Evolutionary conservation across 2,113 vertebrate genomes (phyloP).

Genomic region (Atractosteus spatula): DNA sequence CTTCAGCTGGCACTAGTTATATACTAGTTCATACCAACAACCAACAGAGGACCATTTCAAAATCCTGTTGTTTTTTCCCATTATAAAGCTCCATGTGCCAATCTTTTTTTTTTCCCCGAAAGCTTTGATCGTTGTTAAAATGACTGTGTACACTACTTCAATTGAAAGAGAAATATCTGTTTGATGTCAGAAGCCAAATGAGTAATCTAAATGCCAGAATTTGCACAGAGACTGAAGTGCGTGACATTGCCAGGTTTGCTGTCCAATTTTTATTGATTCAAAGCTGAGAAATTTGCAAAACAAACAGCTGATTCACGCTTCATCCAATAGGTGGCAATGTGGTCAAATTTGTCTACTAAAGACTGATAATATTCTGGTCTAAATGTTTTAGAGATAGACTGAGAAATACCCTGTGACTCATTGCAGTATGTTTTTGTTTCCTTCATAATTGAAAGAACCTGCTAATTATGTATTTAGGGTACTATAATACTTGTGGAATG

Average conservation of each 20-base stretch:
- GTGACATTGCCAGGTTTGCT: not conserved
- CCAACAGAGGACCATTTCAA: slow-evolving; percentile 3
- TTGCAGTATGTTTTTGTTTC: too few relatives aligned
- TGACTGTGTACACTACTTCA: not conserved
- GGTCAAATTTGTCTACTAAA: not conserved
- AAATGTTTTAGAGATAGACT: too few relatives aligned
- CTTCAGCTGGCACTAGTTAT: not conserved
- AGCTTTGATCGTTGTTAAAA: not conserved
- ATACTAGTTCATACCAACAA: not conserved
- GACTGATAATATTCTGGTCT: not conserved
- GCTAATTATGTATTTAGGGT: too few relatives aligned
- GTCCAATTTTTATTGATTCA: not conserved
- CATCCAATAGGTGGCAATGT: too few relatives aligned
- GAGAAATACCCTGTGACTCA: too few relatives aligned
- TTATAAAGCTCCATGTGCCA: not conserved
- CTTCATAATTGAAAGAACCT: too few relatives aligned
- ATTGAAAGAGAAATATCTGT: not conserved
- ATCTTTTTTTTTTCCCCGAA: not conserved
- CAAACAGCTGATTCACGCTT: too few relatives aligned
- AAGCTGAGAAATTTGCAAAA: not conserved
- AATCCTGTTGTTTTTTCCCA: not conserved
- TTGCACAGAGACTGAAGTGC: not conserved
- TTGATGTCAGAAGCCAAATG: not conserved
- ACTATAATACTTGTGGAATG: too few relatives aligned
- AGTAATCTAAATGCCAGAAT: not conserved